Percentiles rank a stretch among this genome's conserved stretches.
Evolutionary conservation across 2,113 vertebrate genomes (phyloP).

Genomic region (Calcarius ornatus): DNA sequence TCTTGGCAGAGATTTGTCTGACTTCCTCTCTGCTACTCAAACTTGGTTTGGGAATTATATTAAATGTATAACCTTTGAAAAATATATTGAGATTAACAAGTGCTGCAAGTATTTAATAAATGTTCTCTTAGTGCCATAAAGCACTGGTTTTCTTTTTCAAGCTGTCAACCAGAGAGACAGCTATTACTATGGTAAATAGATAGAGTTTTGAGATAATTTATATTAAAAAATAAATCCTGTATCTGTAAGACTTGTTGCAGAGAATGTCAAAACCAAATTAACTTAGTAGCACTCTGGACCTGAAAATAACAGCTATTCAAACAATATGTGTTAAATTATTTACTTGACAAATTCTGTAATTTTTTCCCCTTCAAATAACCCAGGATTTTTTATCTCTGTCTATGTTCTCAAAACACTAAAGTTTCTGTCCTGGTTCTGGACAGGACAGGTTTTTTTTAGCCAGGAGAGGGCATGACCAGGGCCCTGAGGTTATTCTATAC

Average conservation of each 20-base stretch:
- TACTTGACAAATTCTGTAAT: not conserved
- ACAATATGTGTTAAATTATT: not conserved
- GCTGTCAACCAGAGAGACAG: not conserved
- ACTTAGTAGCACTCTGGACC: not conserved
- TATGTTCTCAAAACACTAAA: not conserved
- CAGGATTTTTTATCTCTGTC: not conserved
- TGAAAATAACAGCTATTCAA: not conserved
- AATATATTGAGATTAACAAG: conserved; percentile 5
- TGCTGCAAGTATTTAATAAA: conserved; percentile 3
- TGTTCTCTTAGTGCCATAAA: not conserved
- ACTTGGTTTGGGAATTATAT: not conserved
- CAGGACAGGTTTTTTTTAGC: not conserved
- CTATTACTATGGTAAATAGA: not conserved
- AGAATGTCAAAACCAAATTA: not conserved
- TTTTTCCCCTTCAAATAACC: not conserved
- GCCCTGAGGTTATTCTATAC: not conserved
- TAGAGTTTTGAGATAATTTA: conserved; percentile 17
- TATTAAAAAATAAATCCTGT: not conserved
- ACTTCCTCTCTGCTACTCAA: not conserved
- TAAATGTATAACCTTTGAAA: conserved; percentile 16
- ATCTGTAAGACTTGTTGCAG: not conserved
- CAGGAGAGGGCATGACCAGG: not conserved
- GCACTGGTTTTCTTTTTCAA: not conserved
- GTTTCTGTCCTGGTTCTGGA: not conserved
- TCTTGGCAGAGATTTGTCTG: not conserved